Evolutionary conservation across 2,113 vertebrate genomes (phyloP).

Genomic region (Centropristis striata): DNA sequence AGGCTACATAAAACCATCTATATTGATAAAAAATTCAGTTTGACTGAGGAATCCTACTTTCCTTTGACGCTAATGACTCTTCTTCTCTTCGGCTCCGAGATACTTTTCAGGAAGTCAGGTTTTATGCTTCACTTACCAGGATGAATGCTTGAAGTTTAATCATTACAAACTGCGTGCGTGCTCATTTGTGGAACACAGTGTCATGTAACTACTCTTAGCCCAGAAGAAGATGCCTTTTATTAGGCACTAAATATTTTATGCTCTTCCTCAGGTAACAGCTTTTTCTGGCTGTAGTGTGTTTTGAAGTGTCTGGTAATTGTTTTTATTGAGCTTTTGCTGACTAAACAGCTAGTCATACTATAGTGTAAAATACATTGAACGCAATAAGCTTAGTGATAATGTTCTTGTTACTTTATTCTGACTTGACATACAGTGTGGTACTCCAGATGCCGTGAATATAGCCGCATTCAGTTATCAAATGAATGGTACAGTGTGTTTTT

Average conservation of each 20-base stretch:
- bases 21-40: background rate
- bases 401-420: background rate
- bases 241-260: conserved; percentile 54
- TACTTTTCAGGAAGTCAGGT: conserved; percentile 46
- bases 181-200: conserved; percentile 41
- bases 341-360: conserved; percentile 1
- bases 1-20: background rate
- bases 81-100: background rate
- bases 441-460: background rate
- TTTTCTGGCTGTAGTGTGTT: conserved; percentile 50
- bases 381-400: background rate
- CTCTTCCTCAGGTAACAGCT: conserved; percentile 67
- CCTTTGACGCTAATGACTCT: conserved; percentile 30
- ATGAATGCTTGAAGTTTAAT: conserved; percentile 54
- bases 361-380: conserved; percentile 12
- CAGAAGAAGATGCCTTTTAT: conserved; percentile 38
- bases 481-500: conserved; percentile 18
- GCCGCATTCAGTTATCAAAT: background rate
- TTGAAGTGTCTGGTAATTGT: conserved; percentile 32
- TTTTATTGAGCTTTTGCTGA: conserved; percentile 29
- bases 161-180: conserved; percentile 45
- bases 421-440: background rate
- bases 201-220: conserved; percentile 46
- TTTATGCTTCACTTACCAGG: conserved; percentile 50
- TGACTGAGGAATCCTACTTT: conserved; percentile 26